Conservation (phyloP, 2,797 vertebrate genomes). For the Argentina silus region DNA sequence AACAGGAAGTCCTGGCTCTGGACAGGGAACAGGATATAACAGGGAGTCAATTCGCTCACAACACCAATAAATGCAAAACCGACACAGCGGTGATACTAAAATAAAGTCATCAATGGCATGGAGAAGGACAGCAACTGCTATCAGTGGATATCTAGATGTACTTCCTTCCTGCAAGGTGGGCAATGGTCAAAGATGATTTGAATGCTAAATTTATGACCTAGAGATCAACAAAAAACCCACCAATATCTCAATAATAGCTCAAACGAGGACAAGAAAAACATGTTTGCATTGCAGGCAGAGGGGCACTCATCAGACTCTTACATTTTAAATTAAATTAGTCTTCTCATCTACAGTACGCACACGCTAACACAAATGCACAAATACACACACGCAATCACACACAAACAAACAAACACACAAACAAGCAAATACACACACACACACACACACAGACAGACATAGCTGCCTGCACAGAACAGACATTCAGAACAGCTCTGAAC, state of each 20-base stretch:
- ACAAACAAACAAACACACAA: too few relatives aligned
- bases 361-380: neutral
- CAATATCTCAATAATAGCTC: neutral
- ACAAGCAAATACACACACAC: too few relatives aligned
- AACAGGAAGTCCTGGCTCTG: constrained; percentile 95
- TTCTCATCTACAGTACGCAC: neutral
- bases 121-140: neutral
- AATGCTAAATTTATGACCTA: neutral
- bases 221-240: neutral
- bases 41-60: neutral
- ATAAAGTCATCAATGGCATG: neutral
- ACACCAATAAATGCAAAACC: neutral
- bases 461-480: neutral
- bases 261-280: neutral
- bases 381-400: too few relatives aligned
- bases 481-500: constrained; percentile 4
- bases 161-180: neutral
- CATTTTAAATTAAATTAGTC: neutral
- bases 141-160: neutral
- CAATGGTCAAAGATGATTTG: neutral
- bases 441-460: too few relatives aligned
- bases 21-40: constrained; percentile 6
- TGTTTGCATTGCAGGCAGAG: neutral
- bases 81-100: neutral
- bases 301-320: neutral